Conservation (phyloP, 1,140 invertebrate species). For the Bombus breviceps region DNA sequence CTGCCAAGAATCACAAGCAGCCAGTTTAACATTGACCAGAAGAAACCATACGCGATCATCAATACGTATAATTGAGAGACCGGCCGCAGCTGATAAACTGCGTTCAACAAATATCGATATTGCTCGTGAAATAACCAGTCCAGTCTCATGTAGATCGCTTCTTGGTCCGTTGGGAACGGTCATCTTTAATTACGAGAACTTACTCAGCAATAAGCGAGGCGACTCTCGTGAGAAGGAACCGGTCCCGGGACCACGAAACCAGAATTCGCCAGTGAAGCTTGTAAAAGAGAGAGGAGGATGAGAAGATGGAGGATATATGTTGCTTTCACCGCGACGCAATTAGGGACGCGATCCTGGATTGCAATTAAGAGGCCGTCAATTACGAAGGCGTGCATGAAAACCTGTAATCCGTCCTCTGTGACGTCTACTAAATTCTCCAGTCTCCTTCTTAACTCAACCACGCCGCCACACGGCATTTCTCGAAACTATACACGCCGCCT, state of each 20-base stretch:
- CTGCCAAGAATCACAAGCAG: constrained; percentile 3
- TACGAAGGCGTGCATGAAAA: constrained; percentile 32
- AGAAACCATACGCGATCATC: not conserved
- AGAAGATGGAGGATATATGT: not conserved
- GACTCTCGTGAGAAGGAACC: constrained; percentile 31
- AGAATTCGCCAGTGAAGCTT: constrained; percentile 3
- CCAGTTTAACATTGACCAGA: not conserved
- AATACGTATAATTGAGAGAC: constrained; percentile 6
- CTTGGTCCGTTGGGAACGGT: not conserved
- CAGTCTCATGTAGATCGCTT: not conserved
- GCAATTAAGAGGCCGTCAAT: constrained; percentile 44
- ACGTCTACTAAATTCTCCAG: constrained; percentile 3
- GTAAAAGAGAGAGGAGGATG: not conserved
- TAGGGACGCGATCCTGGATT: constrained; percentile 36
- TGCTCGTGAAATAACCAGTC: constrained; percentile 1
- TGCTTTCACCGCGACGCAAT: constrained; percentile 54
- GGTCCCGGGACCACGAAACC: constrained; percentile 36
- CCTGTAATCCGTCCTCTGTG: constrained; percentile 6
- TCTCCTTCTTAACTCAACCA: too few species aligned
- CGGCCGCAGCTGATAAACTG: not conserved
- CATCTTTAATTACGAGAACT: constrained; percentile 44
- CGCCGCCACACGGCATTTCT: not conserved
- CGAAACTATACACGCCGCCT: not conserved
- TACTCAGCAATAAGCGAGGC: constrained; percentile 38
- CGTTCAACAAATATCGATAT: constrained; percentile 21